Percentiles rank a stretch among this genome's conserved stretches.
Conservation (phyloP, 2,888 invertebrate genomes). For the Caenorhabditis panamensis region DNA sequence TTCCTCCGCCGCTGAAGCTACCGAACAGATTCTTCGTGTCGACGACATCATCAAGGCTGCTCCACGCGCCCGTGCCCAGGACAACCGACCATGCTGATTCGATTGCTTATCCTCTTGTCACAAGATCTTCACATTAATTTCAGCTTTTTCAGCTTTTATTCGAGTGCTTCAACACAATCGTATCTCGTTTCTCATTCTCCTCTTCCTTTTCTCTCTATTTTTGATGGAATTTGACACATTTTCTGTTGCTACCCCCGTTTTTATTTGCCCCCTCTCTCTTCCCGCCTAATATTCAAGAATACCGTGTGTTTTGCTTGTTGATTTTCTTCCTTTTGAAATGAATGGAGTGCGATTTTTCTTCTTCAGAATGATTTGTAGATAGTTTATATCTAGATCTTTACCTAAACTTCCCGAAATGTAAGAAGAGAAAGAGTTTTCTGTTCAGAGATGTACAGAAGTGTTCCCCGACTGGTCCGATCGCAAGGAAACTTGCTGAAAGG, state of each 20-base stretch:
- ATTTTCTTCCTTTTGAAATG: slow-evolving; percentile 46
- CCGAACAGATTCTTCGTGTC: slow-evolving; percentile 96
- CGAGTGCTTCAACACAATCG: slow-evolving; percentile 59
- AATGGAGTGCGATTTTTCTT: slow-evolving; percentile 60
- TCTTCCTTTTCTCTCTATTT: slow-evolving; percentile 6
- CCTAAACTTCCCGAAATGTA: neutral
- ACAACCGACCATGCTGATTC: slow-evolving; percentile 78
- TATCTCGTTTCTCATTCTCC: slow-evolving; percentile 55
- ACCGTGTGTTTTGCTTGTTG: slow-evolving; percentile 57
- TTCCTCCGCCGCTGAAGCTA: slow-evolving; percentile 85
- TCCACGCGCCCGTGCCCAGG: slow-evolving; percentile 75
- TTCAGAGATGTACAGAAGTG: slow-evolving; percentile 43
- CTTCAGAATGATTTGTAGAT: neutral
- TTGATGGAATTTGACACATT: slow-evolving; percentile 37
- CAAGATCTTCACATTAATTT: slow-evolving; percentile 45
- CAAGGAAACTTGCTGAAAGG: slow-evolving; percentile 53
- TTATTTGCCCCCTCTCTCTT: slow-evolving; percentile 48
- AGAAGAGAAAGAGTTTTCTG: neutral
- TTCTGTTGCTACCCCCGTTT: slow-evolving; percentile 22
- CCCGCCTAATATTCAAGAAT: slow-evolving; percentile 41
- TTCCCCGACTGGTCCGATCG: slow-evolving; percentile 45
- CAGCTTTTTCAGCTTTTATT: slow-evolving; percentile 50
- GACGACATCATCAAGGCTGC: slow-evolving; percentile 92
- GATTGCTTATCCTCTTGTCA: slow-evolving; percentile 15
- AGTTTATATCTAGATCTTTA: slow-evolving; percentile 8